These are phyloP conservation scores for human DNA, from an alignment of 2,113 vertebrate species.

Conservation along the genomic window GRCh38 chr5:55347001-55347500, in stretches of 20 bases:
- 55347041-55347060: conserved; percentile 99
- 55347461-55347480: background rate
- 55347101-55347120: conserved; percentile 97
- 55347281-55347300: background rate
- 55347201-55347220: background rate
- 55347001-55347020: conserved; percentile 89
- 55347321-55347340: background rate
- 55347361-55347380: background rate
- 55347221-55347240: background rate
- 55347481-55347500: background rate
- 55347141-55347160: conserved; percentile 85
- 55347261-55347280: background rate
- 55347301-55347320: background rate
- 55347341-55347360: background rate
- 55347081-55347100: conserved; percentile 99
- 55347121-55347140: conserved; percentile 98
- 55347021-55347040: conserved; percentile 99
- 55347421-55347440: background rate
- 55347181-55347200: background rate
- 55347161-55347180: background rate
- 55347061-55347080: conserved; percentile 99
- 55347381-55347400: background rate
- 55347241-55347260: background rate
- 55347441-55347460: background rate
- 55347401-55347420: background rate